Percentiles rank a stretch among this genome's conserved stretches.
These are phyloP conservation scores for Moxostoma hubbsi DNA, from an alignment of 2,797 vertebrate genomes.

Conservation along the genomic window DNA sequence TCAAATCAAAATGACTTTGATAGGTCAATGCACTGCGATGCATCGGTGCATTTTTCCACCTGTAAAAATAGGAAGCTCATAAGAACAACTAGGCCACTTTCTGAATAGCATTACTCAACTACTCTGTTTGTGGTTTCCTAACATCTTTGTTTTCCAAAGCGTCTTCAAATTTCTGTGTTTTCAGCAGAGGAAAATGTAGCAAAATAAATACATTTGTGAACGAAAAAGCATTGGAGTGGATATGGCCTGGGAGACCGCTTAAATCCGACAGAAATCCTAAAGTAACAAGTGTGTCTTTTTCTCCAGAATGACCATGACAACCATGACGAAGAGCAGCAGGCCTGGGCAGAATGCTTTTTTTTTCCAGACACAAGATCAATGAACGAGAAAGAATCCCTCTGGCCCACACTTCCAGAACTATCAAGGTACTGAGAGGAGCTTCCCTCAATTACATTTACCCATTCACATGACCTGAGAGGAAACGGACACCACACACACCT, in stretches of 20 bases:
- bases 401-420: neutral
- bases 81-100: neutral
- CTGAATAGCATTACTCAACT: neutral
- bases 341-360: conserved; percentile 57
- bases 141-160: no score
- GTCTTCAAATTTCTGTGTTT: no score
- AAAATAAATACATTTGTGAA: no score
- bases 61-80: no score
- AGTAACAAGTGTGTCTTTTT: neutral
- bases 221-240: no score
- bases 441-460: conserved; percentile 69
- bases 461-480: conserved; percentile 57
- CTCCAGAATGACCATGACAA: neutral
- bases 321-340: conserved; percentile 20
- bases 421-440: conserved; percentile 69
- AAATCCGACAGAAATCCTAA: neutral
- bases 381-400: conserved; percentile 7
- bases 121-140: no score
- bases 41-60: no score
- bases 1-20: no score
- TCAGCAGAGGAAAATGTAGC: no score
- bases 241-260: neutral
- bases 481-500: conserved; percentile 12
- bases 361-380: neutral
- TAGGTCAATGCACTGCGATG: no score